Percentiles rank a stretch among this genome's conserved stretches.
These are phyloP conservation scores for Gadus chalcogrammus DNA, from an alignment of 2,113 vertebrate species.

Conservation along the genomic window DNA sequence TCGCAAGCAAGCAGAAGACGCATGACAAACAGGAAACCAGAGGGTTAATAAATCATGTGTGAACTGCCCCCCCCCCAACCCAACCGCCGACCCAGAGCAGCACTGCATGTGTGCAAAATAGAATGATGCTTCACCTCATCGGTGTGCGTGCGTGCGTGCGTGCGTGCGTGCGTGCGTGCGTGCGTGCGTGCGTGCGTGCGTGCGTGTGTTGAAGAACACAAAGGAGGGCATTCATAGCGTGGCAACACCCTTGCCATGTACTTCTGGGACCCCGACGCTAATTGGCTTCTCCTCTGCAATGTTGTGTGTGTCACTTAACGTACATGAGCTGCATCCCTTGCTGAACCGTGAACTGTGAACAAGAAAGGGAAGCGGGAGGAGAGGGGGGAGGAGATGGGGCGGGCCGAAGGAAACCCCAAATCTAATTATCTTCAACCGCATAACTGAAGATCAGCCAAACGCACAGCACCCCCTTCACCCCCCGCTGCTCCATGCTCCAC, in stretches of 20 bases:
- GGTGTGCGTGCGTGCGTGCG: too few species aligned
- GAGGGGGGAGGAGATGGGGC: too few species aligned
- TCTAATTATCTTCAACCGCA: slow-evolving; percentile 20
- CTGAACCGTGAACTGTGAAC: slow-evolving; percentile 19
- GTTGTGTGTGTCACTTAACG: background rate
- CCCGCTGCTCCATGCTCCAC: background rate
- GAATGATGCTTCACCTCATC: background rate
- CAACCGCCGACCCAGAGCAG: slow-evolving; percentile 23
- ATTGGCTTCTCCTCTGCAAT: too few species aligned
- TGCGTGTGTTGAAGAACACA: too few species aligned
- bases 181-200: too few species aligned
- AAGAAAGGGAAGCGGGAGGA: background rate
- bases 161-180: too few species aligned
- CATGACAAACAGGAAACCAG: slow-evolving; percentile 64
- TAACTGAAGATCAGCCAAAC: slow-evolving; percentile 34
- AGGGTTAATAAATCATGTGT: slow-evolving; percentile 51
- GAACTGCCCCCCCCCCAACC: too few species aligned
- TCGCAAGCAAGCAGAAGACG: slow-evolving; percentile 33
- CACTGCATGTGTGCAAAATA: slow-evolving; percentile 3
- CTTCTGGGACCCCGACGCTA: too few species aligned
- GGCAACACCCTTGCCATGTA: too few species aligned
- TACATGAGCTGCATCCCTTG: slow-evolving; percentile 22
- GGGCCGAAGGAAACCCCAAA: slow-evolving; percentile 11
- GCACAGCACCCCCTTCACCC: background rate
- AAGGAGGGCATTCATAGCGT: too few species aligned